Evolutionary conservation across 2,888 invertebrate genomes (phyloP), one percentile per base, ranked within the genome.

Genomic region (Andrena fulva): DNA sequence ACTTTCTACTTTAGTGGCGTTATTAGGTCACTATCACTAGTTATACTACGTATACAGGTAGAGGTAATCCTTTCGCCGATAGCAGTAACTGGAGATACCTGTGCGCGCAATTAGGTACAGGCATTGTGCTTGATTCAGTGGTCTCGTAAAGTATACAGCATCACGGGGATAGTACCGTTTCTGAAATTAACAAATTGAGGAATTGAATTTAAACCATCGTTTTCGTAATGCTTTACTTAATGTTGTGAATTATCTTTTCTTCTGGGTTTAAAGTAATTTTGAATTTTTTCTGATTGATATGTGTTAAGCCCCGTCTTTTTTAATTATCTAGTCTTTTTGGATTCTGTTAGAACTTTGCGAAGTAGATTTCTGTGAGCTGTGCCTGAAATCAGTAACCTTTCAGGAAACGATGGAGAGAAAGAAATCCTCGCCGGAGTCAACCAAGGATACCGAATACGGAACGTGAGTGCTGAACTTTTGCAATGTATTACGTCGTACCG

Each of bases 381-480:
- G 2, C 48, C 7, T 80, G 8, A 77, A 72, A 78, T 33, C 42
- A 33, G 33, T 71, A 54, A 76, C 56, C 31, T 84, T 84, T 63
- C 63, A 78, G 85, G 82, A 85, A 67, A 85, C 82, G 35, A 89
- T 89, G 89, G 89, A 89, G 71, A 80, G 86, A 60, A 87, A 88
- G 73, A 89, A 88, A 81, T 82, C 70, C 67, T 76, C 86, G 63
- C 27, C 35, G 8, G 80, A 86, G 10, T 10, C 74, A 33, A 27
- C 27, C 31, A 88, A 87, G 71, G 89, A 89, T 62, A 81, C 85
- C 6, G 83, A 89, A 62, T 88, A 86, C 68, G 86, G 88, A 63
- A 89, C 87, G 88, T 89, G 35, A 87, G 89, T 82, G 60, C 52
- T 60, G 31, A 20, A 59, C 2, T 48, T 72, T 48, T 48, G 12